Conservation (phyloP, 2,113 vertebrate species). For the Thalassarche chlororhynchos region DNA sequence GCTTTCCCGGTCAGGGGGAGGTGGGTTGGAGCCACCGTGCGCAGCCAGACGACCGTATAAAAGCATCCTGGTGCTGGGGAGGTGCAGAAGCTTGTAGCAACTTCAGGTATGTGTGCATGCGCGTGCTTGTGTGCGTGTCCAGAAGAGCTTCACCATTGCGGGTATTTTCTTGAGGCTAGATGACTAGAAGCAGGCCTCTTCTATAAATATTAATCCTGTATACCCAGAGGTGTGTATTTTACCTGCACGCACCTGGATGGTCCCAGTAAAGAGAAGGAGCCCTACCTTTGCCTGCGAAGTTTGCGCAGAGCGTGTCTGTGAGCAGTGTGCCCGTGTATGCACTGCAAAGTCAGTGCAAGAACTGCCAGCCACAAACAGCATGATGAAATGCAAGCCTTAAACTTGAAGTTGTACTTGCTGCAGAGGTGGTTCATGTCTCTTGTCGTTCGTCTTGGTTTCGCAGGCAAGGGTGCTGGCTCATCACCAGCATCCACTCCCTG, state of each 20-base stretch:
- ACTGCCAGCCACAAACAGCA: background rate
- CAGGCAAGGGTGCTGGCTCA: background rate
- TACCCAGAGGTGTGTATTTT: background rate
- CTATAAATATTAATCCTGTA: background rate
- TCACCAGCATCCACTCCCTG: background rate
- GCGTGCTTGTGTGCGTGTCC: fast-evolving
- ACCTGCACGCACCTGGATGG: background rate
- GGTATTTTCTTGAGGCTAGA: background rate
- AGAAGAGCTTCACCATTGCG: background rate
- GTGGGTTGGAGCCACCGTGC: background rate
- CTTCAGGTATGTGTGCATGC: fast-evolving
- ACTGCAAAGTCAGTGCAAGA: background rate
- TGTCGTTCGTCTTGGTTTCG: background rate
- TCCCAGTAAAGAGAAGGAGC: too few species aligned
- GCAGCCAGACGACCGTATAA: background rate
- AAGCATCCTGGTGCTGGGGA: background rate
- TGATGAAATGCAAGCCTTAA: background rate
- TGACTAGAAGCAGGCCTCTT: background rate
- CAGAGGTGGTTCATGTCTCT: background rate
- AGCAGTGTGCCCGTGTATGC: fast-evolving
- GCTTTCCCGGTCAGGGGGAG: fast-evolving
- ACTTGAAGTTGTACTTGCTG: background rate
- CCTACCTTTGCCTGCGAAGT: background rate
- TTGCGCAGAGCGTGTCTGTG: fast-evolving
- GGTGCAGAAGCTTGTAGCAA: background rate